These are phyloP conservation scores for Asarcornis scutulata DNA, from an alignment of 2,113 vertebrate genomes.

Conservation along the genomic window DNA sequence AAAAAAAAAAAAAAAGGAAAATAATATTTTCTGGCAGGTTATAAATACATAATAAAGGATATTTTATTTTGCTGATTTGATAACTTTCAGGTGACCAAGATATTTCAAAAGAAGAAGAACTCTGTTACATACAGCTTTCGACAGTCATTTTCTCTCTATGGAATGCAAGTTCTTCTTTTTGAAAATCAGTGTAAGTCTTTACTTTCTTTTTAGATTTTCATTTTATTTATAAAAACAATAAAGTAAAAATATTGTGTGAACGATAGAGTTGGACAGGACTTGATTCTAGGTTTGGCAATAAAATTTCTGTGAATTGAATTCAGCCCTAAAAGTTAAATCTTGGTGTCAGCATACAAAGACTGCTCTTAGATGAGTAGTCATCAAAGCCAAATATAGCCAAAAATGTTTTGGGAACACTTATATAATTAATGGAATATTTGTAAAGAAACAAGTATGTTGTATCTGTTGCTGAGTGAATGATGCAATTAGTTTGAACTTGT, in stretches of 20 bases:
- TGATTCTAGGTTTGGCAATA: neutral
- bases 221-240: neutral
- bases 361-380: neutral
- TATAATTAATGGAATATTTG: neutral
- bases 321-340: neutral
- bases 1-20: neutral
- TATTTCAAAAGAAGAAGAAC: slow-evolving; percentile 99
- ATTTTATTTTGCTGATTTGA: neutral
- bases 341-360: neutral
- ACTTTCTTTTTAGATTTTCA: neutral
- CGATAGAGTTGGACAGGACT: neutral
- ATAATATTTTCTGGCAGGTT: neutral
- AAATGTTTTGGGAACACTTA: neutral
- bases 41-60: neutral
- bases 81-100: slow-evolving; percentile 91
- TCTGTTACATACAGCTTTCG: slow-evolving; percentile 97
- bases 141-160: slow-evolving; percentile 95
- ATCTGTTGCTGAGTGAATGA: neutral
- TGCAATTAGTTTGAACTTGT: neutral
- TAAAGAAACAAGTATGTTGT: neutral
- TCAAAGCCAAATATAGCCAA: neutral
- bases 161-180: slow-evolving; percentile 96
- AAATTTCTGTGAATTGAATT: neutral
- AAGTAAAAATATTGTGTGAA: neutral
- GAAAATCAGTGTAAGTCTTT: slow-evolving; percentile 93